Evolutionary conservation across 1,140 invertebrate species (phyloP).

Genomic region (Coptotermes formosanus): DNA sequence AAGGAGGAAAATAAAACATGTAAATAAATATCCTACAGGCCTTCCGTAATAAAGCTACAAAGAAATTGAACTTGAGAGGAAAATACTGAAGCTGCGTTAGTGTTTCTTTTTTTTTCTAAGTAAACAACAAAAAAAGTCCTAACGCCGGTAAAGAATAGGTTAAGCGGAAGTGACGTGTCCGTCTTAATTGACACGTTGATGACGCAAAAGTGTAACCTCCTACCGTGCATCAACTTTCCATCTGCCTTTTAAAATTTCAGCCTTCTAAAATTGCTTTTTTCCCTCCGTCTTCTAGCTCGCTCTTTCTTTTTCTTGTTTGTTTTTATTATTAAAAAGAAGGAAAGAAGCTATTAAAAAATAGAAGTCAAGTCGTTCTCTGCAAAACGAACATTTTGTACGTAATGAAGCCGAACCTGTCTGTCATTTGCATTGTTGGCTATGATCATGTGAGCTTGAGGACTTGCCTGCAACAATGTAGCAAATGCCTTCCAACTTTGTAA

Average conservation of each 20-base stretch:
- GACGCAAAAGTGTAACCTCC: constrained; percentile 8
- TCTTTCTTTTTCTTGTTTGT: constrained; percentile 8
- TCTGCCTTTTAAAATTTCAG: constrained; percentile 19
- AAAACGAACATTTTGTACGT: constrained; percentile 13
- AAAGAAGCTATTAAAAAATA: neutral
- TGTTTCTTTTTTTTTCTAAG: constrained; percentile 2
- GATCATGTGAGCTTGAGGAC: neutral
- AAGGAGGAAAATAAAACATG: neutral
- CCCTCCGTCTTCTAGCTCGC: neutral
- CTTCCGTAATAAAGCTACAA: neutral
- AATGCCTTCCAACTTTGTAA: neutral
- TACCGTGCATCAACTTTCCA: constrained; percentile 4
- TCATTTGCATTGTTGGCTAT: constrained; percentile 11
- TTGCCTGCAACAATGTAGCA: neutral
- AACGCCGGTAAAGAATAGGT: neutral
- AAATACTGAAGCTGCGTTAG: neutral
- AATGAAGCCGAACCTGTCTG: constrained; percentile 14
- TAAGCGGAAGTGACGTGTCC: constrained; percentile 13
- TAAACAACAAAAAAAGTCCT: neutral
- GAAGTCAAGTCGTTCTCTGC: neutral
- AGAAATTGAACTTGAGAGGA: neutral
- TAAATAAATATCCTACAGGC: neutral
- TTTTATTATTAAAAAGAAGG: constrained; percentile 17
- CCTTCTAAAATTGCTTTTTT: constrained; percentile 4
- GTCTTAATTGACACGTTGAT: constrained; percentile 12